Evolutionary conservation across 2,797 vertebrate genomes (phyloP).

Genomic region (Sciurus vulgaris): DNA sequence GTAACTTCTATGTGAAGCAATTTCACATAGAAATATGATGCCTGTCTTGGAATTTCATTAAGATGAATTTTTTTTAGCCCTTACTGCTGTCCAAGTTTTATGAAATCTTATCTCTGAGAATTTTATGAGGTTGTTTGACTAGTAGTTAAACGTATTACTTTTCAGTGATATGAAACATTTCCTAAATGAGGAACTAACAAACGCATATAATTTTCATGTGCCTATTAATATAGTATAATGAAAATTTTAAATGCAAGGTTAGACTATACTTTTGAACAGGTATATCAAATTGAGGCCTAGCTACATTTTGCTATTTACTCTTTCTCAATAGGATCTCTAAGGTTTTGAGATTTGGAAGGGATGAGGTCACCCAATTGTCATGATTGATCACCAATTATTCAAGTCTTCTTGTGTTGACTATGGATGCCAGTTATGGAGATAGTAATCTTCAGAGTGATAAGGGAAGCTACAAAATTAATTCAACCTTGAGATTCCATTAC

Average conservation of each 20-base stretch:
- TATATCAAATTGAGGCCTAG: slow-evolving; percentile 45
- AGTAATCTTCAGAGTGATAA: slow-evolving; percentile 84
- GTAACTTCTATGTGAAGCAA: slow-evolving; percentile 64
- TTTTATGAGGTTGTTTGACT: slow-evolving; percentile 82
- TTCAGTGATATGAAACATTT: slow-evolving; percentile 75
- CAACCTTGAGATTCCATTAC: slow-evolving; percentile 87
- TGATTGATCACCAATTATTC: slow-evolving; percentile 87
- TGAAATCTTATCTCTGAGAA: slow-evolving; percentile 83
- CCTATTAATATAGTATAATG: slow-evolving; percentile 81
- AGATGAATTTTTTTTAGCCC: slow-evolving; percentile 60
- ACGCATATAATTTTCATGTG: slow-evolving; percentile 76
- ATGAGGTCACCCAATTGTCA: slow-evolving; percentile 82
- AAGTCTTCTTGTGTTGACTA: slow-evolving; percentile 77
- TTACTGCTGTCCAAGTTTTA: slow-evolving; percentile 78
- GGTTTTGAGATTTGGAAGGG: slow-evolving; percentile 73
- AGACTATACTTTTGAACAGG: slow-evolving; percentile 68
- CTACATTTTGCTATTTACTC: slow-evolving; percentile 77
- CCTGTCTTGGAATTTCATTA: slow-evolving; percentile 80
- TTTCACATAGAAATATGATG: slow-evolving; percentile 76
- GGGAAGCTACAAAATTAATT: slow-evolving; percentile 84
- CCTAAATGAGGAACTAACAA: slow-evolving; percentile 79
- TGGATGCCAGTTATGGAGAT: slow-evolving; percentile 84
- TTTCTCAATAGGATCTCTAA: slow-evolving; percentile 68
- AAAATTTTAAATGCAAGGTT: slow-evolving; percentile 76
- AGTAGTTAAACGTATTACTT: slow-evolving; percentile 76